Evolutionary conservation across 2,113 vertebrate species (phyloP).

Genomic region (Carollia perspicillata): DNA sequence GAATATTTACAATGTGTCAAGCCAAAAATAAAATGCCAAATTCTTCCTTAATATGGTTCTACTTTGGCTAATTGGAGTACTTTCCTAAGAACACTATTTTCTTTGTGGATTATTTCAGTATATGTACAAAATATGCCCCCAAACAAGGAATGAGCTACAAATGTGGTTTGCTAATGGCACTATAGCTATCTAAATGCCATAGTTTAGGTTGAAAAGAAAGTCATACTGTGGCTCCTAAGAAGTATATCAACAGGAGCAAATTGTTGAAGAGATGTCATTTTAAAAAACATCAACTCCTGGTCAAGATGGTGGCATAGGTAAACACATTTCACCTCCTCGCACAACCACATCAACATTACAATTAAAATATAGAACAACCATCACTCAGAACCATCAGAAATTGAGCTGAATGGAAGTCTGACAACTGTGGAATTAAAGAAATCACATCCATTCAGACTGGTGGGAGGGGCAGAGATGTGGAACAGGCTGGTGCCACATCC

Average conservation of each 20-base stretch:
- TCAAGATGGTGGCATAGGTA: too few relatives aligned
- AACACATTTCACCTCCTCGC: too few relatives aligned
- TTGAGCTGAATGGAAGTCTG: too few relatives aligned
- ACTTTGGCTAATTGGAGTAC: background rate
- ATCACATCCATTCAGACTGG: too few relatives aligned
- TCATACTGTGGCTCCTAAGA: background rate
- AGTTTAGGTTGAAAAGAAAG: conserved; percentile 9
- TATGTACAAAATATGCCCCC: background rate
- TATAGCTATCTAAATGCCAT: conserved; percentile 18
- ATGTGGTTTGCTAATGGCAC: conserved; percentile 3
- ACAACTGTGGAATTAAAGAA: too few relatives aligned
- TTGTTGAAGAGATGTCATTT: conserved; percentile 14
- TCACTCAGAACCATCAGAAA: too few relatives aligned
- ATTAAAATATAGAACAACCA: too few relatives aligned
- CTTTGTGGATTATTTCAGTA: conserved; percentile 11
- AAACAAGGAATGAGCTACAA: conserved; percentile 12
- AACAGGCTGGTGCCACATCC: too few relatives aligned
- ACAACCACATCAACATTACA: too few relatives aligned
- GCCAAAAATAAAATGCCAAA: conserved; percentile 41
- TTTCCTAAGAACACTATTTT: conserved; percentile 38
- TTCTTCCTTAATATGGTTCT: conserved; percentile 40
- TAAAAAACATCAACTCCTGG: background rate
- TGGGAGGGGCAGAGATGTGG: too few relatives aligned
- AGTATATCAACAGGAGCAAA: background rate
- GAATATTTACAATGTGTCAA: conserved; percentile 48